phyloP scores from a whole-genome alignment of 2,797 vertebrate species.

The Brotula barbata region DNA sequence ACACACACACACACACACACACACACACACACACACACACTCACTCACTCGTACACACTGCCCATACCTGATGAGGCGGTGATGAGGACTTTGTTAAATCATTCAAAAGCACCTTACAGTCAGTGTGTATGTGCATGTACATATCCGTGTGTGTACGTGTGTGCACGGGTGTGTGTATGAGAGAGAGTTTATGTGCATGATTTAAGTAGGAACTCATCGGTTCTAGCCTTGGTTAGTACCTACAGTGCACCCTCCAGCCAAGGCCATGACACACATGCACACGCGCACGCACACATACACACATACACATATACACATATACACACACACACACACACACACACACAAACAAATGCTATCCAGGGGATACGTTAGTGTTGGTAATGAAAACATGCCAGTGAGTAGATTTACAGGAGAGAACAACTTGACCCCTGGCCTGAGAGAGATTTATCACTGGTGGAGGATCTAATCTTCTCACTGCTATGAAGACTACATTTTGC shows the following conservation, averaged over 20 bases:
- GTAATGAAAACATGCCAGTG: conserved; percentile 78
- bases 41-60: conserved; percentile 32
- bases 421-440: conserved; percentile 71
- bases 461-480: conserved; percentile 69
- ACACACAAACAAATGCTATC: conserved; percentile 27
- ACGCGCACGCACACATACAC: conserved; percentile 23
- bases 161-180: conserved; percentile 16
- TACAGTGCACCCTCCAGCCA: conserved; percentile 56
- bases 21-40: conserved; percentile 13
- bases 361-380: conserved; percentile 59
- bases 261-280: conserved; percentile 56
- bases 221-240: conserved; percentile 61
- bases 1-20: neutral
- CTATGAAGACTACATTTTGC: conserved; percentile 33
- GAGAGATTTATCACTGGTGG: conserved; percentile 59
- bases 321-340: conserved; percentile 33
- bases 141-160: conserved; percentile 27
- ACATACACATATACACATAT: conserved; percentile 35
- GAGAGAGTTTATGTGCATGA: conserved; percentile 30
- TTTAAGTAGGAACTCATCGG: conserved; percentile 63
- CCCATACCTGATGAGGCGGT: conserved; percentile 70
- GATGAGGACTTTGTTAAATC: conserved; percentile 77
- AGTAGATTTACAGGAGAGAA: conserved; percentile 76
- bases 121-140: conserved; percentile 18
- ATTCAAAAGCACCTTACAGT: conserved; percentile 67